phyloP scores from a whole-genome alignment of 2,797 vertebrate genomes.

The Oryzias sinensis region DNA sequence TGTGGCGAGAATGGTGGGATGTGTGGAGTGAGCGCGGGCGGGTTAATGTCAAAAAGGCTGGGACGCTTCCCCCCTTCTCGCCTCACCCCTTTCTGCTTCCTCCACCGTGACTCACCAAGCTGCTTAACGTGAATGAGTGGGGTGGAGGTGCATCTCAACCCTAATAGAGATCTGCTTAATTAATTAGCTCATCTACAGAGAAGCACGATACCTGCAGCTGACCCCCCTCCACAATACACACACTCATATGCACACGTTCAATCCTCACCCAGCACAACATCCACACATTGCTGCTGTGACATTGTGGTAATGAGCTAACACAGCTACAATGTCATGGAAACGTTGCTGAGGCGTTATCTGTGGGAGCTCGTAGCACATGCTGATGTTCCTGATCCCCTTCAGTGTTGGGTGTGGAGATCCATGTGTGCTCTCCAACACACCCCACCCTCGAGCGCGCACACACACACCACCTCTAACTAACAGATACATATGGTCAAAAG shows the following conservation, averaged over 20 bases:
- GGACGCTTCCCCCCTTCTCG: conserved; percentile 49
- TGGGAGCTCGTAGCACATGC: conserved; percentile 77
- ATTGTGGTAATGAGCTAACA: conserved; percentile 81
- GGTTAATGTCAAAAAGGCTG: conserved; percentile 72
- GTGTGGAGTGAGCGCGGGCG: conserved; percentile 47
- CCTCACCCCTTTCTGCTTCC: conserved; percentile 35
- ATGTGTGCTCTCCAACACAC: conserved; percentile 11
- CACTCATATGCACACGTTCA: conserved; percentile 34
- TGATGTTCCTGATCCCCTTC: conserved; percentile 82
- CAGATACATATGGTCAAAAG: conserved; percentile 50
- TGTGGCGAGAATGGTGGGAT: conserved; percentile 56
- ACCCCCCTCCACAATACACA: conserved; percentile 9
- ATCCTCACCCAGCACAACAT: conserved; percentile 66
- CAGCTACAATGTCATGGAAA: conserved; percentile 79
- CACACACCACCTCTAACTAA: conserved; percentile 18
- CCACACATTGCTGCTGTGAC: conserved; percentile 73
- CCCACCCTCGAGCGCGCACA: neutral
- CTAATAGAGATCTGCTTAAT: conserved; percentile 80
- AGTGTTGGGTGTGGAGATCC: conserved; percentile 46
- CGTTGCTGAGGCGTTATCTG: conserved; percentile 75
- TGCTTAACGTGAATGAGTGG: conserved; percentile 16
- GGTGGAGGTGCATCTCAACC: conserved; percentile 67
- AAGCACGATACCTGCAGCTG: conserved; percentile 76
- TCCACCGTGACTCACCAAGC: conserved; percentile 59
- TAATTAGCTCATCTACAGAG: conserved; percentile 78